Conservation (phyloP, 2,888 invertebrate species). For the Lochmaea crataegi region DNA sequence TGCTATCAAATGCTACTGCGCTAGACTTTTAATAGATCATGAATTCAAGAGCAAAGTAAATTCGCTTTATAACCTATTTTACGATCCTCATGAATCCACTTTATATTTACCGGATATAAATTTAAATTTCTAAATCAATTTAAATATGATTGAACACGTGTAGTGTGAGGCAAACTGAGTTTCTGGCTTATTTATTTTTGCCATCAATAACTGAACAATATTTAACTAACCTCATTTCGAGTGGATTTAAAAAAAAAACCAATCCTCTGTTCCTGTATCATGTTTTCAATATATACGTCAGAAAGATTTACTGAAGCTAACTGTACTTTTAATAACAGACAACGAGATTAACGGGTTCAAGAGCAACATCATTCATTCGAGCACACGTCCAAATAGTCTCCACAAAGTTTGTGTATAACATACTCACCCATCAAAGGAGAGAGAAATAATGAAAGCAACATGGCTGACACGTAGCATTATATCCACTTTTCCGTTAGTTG, state of each 20-base stretch:
- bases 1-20: neutral
- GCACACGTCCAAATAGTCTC: neutral
- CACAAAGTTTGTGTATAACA: neutral
- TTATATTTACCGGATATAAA: slow-evolving; percentile 20
- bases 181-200: neutral
- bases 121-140: slow-evolving; percentile 16
- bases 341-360: neutral
- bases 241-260: too few relatives aligned
- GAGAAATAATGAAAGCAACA: neutral
- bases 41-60: slow-evolving; percentile 23
- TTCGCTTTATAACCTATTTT: slow-evolving; percentile 28
- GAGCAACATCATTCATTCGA: neutral
- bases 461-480: neutral
- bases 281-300: neutral
- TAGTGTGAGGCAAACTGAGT: neutral
- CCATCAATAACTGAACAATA: too few relatives aligned
- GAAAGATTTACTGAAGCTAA: neutral
- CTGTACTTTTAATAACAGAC: neutral
- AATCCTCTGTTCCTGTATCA: too few relatives aligned
- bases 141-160: too few relatives aligned
- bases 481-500: slow-evolving; percentile 1
- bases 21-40: slow-evolving; percentile 25
- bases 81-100: slow-evolving; percentile 21
- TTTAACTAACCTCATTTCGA: too few relatives aligned
- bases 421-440: slow-evolving; percentile 6